Base-by-base conservation (phyloP, 2,888 invertebrate species). In the Diarsia brunnea region DNA sequence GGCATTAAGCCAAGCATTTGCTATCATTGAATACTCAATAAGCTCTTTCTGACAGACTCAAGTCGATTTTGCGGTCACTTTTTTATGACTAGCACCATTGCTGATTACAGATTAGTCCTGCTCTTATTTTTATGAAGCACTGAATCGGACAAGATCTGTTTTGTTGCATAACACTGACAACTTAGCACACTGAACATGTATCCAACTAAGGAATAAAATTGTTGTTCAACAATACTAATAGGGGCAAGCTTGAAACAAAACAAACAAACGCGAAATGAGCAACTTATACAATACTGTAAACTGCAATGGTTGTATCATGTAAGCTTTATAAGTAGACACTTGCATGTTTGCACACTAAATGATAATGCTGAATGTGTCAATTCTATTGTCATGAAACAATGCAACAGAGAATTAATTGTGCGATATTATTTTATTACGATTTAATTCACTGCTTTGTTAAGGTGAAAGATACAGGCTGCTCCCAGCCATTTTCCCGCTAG, bases 331-430 rank as follows among this genome's bases (percentile, higher is more conserved):
- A 49, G 58, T 51, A 16, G 49, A 45, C 43, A 69, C 16, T 12
- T 65, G 75, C 14, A 0, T 58, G 31, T 60, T n/a, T 45, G 12
- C 60, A 19, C 10, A 43, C n/a, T 43, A 53, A 51, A 71, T 63
- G 61, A 73, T 63, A 73, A 55, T 10, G 31, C 24, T 49, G 47
- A 53, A 66, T 61, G 60, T 65, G 16, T 7, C 43, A 45, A 63
- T 75, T 27, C 24, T 81, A 58, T 64, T 67, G 75, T 75, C n/a
- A 75, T 53, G 11, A 68, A 55, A 81, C 55, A 81, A 81, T 75
- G 51, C 67, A 74, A 19, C 19, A 0, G 31, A 64, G 19, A 75
- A 51, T 67, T 38, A 55, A 51, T 69, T 21, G 38, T 58, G 43
- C 27, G n/a, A 45, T 58, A 58, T 27, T 27, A 19, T 49, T n/a